These are phyloP conservation scores for Poecilus cupreus DNA, from an alignment of 2,888 invertebrate species.

Conservation along the genomic window DNA sequence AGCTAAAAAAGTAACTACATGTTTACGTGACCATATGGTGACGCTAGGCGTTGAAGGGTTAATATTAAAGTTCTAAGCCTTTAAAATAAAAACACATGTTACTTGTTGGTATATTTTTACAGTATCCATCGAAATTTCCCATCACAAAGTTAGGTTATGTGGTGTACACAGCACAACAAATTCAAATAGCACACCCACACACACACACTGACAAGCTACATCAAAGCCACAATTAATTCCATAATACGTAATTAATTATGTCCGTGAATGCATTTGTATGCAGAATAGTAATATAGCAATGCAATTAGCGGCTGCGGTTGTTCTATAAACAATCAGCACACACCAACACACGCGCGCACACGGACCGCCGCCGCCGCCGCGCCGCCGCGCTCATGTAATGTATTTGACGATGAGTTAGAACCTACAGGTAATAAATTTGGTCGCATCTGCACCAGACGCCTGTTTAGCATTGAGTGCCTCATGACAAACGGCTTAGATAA, in stretches of 20 bases:
- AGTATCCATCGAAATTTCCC: no score
- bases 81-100: no score
- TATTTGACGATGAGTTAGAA: not conserved
- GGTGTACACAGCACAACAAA: not conserved
- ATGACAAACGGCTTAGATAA: not conserved
- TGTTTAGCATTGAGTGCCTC: slow-evolving; percentile 24
- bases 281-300: not conserved
- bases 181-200: not conserved
- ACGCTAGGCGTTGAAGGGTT: no score
- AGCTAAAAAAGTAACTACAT: no score
- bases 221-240: slow-evolving; percentile 21
- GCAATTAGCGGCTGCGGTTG: slow-evolving; percentile 11
- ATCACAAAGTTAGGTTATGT: not conserved
- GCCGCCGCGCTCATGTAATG: no score
- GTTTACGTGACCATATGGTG: no score
- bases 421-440: slow-evolving; percentile 17
- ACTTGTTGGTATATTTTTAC: no score
- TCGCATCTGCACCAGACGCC: slow-evolving; percentile 13
- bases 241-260: slow-evolving; percentile 36
- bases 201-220: not conserved
- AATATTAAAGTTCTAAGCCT: no score
- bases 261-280: slow-evolving; percentile 12
- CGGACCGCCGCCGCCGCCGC: not conserved
- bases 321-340: slow-evolving; percentile 28
- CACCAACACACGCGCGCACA: not conserved